Base-by-base conservation (phyloP, 2,113 vertebrate species). In the Petroica traversi region DNA sequence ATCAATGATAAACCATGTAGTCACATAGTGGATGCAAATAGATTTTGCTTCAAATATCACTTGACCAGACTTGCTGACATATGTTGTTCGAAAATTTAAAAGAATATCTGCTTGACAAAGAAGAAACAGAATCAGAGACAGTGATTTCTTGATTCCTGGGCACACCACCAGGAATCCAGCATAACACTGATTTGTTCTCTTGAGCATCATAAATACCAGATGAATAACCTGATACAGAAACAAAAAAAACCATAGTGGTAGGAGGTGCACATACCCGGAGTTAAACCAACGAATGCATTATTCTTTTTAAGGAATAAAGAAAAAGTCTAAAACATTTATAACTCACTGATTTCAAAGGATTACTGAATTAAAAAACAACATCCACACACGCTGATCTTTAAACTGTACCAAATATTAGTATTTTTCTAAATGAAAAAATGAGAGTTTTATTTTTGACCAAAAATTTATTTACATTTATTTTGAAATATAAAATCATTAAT, bases 1-100 rank as follows among this genome's bases (percentile, higher is more conserved):
- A 96, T 99, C 99, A 76, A 99, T 99, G 98, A 99, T 98, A 96
- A 99, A 99, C 99, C 99, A 99, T 2, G 99, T 99, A 73, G 99
- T 99, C 96, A 99, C 98, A 63, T 99, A 99, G 97, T 99, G 99
- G 96, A 99, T 99, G 96, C 99, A 99, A 98, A 99, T 99, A 93
- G 99, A 99, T 96, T 98, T 98, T n/a, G 99, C 99, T 89, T 99
- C 98, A 93, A 99, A 99, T 97, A 99, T 99, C 93, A 99, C 99
- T 98, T 99, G 99, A 77, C 99, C 99, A 75, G 99, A 99, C 94
- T 99, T 99, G 98, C 99, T 99, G 97, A 99, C 99, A 48, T 99
- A 99, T 8, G 98, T 99, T 94, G 99, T 99, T 97, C 99, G 99
- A 89, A 99, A 99, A 98, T 99, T 99, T 97, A 99, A 98, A 98